Percentiles rank a stretch among this genome's conserved stretches.
These are phyloP conservation scores for Phalacrocorax brasilianus DNA, from an alignment of 2,113 vertebrate species.

Conservation along the genomic window DNA sequence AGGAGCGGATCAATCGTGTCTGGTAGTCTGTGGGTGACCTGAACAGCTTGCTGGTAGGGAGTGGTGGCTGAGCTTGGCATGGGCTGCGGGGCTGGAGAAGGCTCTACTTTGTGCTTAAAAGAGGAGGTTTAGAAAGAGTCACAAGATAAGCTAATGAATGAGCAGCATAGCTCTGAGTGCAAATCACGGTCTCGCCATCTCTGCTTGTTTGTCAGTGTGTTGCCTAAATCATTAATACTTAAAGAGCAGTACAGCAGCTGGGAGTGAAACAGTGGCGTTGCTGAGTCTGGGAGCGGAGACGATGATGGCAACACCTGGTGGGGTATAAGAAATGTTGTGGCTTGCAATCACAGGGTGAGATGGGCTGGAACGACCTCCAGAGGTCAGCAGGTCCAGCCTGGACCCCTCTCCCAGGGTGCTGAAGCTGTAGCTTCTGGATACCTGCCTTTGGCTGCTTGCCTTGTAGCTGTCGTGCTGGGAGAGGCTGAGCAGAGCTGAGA, in stretches of 20 bases:
- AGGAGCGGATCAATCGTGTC: not conserved
- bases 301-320: not conserved
- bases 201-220: not conserved
- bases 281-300: not conserved
- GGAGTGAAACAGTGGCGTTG: not conserved
- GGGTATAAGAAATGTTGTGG: not conserved
- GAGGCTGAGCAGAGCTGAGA: not conserved
- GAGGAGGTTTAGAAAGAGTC: not conserved
- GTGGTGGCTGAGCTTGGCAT: rapidly evolving
- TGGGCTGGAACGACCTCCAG: not conserved
- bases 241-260: slow-evolving; percentile 6
- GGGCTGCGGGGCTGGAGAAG: not conserved
- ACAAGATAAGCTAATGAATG: not conserved
- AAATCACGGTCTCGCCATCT: not conserved
- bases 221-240: slow-evolving; percentile 33
- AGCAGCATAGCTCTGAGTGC: not conserved
- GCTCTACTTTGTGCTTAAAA: not conserved
- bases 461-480: not conserved
- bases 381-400: not conserved
- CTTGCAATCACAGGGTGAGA: not conserved
- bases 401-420: not conserved
- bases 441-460: not conserved
- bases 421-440: not conserved
- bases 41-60: not conserved
- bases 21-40: not conserved